These are phyloP conservation scores for Calidris pugnax DNA, from an alignment of 2,113 vertebrate species.

Conservation along the genomic window DNA sequence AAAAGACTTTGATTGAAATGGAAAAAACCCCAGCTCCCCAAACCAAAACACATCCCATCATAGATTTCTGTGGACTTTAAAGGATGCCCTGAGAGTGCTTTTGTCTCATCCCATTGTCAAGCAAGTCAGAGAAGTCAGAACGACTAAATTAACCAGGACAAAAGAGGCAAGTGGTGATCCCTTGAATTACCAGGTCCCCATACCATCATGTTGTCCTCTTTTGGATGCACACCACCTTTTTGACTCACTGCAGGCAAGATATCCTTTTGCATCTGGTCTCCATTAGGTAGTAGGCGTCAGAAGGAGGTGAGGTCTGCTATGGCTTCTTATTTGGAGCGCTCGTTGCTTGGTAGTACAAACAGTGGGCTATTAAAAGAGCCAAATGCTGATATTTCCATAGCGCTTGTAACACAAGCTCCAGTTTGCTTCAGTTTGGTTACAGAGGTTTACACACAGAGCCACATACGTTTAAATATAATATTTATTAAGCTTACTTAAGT, in stretches of 20 bases:
- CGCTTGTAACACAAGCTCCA: background rate
- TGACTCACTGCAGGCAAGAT: background rate
- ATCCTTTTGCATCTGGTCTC: constrained; percentile 39
- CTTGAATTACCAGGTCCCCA: background rate
- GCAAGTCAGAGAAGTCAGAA: background rate
- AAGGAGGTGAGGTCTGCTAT: constrained; percentile 16
- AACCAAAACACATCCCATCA: background rate
- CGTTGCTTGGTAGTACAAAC: constrained; percentile 63
- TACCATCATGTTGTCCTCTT: background rate
- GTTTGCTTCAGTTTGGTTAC: constrained; percentile 30
- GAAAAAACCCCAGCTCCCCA: fast-evolving
- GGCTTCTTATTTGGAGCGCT: constrained; percentile 11
- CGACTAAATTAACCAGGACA: background rate
- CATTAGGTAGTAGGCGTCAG: constrained; percentile 33
- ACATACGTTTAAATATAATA: constrained; percentile 43
- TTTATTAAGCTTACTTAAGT: constrained; percentile 45
- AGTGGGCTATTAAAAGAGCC: constrained; percentile 33
- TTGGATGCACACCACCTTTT: background rate
- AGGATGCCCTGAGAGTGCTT: background rate
- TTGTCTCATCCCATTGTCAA: background rate
- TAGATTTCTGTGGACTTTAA: background rate
- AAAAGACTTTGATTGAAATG: background rate
- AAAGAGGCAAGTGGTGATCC: background rate
- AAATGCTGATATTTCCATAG: constrained; percentile 52
- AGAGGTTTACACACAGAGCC: constrained; percentile 35